phyloP scores from a whole-genome alignment of 2,113 vertebrate species.

The Crotalus viridis region DNA sequence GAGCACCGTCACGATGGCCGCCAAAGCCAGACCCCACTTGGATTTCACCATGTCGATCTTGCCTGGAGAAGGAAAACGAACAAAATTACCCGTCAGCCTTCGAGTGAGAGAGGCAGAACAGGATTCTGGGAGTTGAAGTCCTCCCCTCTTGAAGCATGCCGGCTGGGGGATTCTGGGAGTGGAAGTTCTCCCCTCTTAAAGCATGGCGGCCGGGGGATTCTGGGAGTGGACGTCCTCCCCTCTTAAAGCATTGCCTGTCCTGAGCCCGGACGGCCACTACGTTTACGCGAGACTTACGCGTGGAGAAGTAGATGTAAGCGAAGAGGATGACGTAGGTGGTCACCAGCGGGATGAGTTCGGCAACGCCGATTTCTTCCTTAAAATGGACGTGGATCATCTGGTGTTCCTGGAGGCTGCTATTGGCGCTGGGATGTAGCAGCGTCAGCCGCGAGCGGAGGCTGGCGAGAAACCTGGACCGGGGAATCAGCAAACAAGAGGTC shows the following conservation, averaged over 20 bases:
- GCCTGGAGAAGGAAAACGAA: conserved; percentile 68
- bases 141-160: no score
- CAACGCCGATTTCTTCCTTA: conserved; percentile 95
- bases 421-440: conserved; percentile 88
- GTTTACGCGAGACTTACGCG: conserved; percentile 74
- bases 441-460: conserved; percentile 88
- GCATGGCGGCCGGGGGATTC: no score
- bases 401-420: conserved; percentile 89
- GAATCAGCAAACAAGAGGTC: neutral
- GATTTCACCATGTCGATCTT: conserved; percentile 99
- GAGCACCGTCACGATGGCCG: conserved; percentile 94
- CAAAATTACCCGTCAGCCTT: rapidly evolving
- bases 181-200: no score
- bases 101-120: neutral
- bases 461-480: conserved; percentile 79
- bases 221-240: no score
- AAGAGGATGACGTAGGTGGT: conserved; percentile 99
- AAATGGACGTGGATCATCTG: conserved; percentile 94
- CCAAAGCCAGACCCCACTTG: conserved; percentile 96
- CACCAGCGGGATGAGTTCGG: conserved; percentile 94
- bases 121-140: no score
- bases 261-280: no score
- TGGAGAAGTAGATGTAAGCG: conserved; percentile 99
- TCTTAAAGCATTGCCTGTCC: no score
- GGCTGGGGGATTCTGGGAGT: no score